A percentile compares a stretch with the other conserved stretches of the same genome.
Conservation (phyloP, 2,113 vertebrate genomes). For the Paramormyrops kingsleyae region DNA sequence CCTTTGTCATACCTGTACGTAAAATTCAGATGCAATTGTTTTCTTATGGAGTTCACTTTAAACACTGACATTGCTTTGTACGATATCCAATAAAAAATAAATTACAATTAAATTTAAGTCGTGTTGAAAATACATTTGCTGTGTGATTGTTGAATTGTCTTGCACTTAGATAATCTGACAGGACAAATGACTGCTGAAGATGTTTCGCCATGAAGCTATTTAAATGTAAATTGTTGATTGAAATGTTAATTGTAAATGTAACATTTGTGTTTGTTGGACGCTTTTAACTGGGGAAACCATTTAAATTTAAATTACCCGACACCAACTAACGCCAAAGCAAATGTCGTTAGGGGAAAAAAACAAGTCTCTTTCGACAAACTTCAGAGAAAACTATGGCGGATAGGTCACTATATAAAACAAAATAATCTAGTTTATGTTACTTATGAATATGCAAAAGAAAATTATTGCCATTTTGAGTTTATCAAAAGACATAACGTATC, state of each 20-base stretch:
- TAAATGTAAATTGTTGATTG: neutral
- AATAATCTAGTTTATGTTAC: neutral
- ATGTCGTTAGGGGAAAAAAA: neutral
- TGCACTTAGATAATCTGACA: neutral
- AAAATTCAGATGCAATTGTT: neutral
- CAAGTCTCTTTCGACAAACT: neutral
- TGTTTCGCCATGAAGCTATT: neutral
- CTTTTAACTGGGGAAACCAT: neutral
- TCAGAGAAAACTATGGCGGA: neutral
- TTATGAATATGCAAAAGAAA: neutral
- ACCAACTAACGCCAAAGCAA: neutral
- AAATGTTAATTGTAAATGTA: neutral
- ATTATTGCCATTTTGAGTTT: neutral
- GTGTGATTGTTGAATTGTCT: neutral
- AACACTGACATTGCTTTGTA: neutral
- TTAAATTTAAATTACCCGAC: neutral
- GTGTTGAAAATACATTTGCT: neutral
- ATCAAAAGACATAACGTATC: neutral
- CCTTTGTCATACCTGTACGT: neutral
- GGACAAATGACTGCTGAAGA: neutral
- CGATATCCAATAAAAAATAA: neutral
- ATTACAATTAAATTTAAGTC: neutral
- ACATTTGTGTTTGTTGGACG: neutral
- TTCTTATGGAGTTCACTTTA: neutral
- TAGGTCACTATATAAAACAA: neutral